Evolutionary conservation across 1,140 invertebrate species (phyloP), one percentile per base, ranked within the genome.

Genomic region (Hesperophylax magnus): DNA sequence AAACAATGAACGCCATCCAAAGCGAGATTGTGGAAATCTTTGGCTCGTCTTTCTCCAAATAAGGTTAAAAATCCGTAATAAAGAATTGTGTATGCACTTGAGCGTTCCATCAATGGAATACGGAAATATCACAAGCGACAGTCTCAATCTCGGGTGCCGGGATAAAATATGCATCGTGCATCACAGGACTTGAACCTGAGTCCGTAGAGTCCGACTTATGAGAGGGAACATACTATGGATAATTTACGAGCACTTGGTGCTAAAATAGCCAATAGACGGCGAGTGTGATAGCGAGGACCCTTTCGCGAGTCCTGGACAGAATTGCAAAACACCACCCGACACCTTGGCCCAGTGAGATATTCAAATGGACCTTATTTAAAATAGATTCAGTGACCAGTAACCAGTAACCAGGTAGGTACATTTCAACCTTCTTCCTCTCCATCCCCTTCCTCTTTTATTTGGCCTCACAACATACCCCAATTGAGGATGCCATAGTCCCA

Each of bases 201-300:
- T 22, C 22, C 17, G 0, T 22, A 27, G 22, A 17, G 34, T 4
- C n/a, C 18, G 39, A 52, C 24, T 58, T 58, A 75, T 34, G 72
- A 56, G 65, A 69, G 71, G 18, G 39, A 56, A 53, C 54, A 52
- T 63, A 18, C 52, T 3, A 34, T 3, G 56, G 14, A 69, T 82
- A 82, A 79, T 82, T 78, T 83, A 83, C 71, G 78, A 61, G 67
- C 67, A 65, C 65, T 83, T 65, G 58, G 78, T 82, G 81, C 58
- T 80, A 78, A 79, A 82, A 67, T 80, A 78, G 76, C 67, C 79
- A 75, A 83, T 75, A 78, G 58, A 58, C 79, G 79, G 67, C 74
- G 79, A 79, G 34, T 83, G 82, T 83, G 81, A 71, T 63, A 56
- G 56, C 77, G 31, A 22, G 34, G 69, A 31, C 69, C 47, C 31